Evolutionary conservation across 1,140 invertebrate genomes (phyloP).

Genomic region (Colletes gigas): DNA sequence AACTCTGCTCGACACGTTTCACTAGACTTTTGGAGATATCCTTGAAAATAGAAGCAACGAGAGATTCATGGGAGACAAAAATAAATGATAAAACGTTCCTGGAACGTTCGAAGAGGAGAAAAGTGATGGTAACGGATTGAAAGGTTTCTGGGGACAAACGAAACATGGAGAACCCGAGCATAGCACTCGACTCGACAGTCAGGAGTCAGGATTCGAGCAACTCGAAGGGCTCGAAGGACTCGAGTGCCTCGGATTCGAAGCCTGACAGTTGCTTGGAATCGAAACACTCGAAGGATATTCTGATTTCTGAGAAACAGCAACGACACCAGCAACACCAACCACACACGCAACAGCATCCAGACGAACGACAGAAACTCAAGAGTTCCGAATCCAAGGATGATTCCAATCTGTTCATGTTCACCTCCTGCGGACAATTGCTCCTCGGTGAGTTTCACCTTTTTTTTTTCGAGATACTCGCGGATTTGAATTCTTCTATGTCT

Average conservation of each 20-base stretch:
- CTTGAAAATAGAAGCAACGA: no score
- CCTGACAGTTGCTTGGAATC: slow-evolving; percentile 73
- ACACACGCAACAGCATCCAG: slow-evolving; percentile 11
- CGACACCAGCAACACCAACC: slow-evolving; percentile 53
- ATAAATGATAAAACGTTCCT: slow-evolving; percentile 2
- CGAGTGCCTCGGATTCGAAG: slow-evolving; percentile 69
- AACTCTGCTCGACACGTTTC: neutral
- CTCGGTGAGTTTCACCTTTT: slow-evolving; percentile 67
- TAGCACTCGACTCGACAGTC: slow-evolving; percentile 75
- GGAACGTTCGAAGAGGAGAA: neutral
- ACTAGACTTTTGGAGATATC: neutral
- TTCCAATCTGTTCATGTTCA: slow-evolving; percentile 76
- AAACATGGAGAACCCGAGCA: slow-evolving; percentile 59
- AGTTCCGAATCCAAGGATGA: slow-evolving; percentile 67
- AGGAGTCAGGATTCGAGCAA: slow-evolving; percentile 77
- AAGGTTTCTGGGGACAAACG: neutral
- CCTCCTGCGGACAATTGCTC: slow-evolving; percentile 76
- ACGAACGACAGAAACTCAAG: slow-evolving; percentile 41
- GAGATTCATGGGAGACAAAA: neutral
- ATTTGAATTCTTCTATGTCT: no score
- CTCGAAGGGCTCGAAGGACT: slow-evolving; percentile 72
- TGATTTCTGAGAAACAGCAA: slow-evolving; percentile 72
- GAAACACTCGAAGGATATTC: slow-evolving; percentile 76
- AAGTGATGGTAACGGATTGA: slow-evolving; percentile 15
- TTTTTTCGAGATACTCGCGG: neutral